Percentiles rank a stretch among this genome's conserved stretches.
phyloP scores from a whole-genome alignment of 2,113 vertebrate genomes.

The Epinephelus fuscoguttatus region DNA sequence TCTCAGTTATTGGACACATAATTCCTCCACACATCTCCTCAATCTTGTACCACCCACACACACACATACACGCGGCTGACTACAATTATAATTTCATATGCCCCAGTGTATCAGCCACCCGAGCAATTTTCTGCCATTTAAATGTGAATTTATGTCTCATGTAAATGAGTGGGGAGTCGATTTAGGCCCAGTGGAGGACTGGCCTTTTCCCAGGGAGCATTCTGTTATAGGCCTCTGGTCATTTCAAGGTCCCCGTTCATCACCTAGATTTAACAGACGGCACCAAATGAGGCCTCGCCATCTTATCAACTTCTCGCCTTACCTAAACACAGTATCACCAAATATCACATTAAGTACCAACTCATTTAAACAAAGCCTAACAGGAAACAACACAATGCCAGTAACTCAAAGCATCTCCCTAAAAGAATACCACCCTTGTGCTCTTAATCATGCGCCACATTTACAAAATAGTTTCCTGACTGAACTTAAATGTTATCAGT shows the following conservation, averaged over 20 bases:
- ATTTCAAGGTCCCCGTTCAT: constrained; percentile 62
- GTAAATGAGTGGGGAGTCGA: constrained; percentile 85
- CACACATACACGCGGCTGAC: constrained; percentile 55
- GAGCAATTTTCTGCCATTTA: constrained; percentile 81
- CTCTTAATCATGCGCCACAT: not conserved
- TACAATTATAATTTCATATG: constrained; percentile 81
- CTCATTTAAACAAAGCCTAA: not conserved
- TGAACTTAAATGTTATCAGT: not conserved
- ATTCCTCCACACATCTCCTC: constrained; percentile 70
- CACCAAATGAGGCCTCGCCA: constrained; percentile 17
- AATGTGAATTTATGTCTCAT: constrained; percentile 84
- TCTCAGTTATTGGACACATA: constrained; percentile 72
- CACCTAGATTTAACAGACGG: constrained; percentile 50
- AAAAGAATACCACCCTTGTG: not conserved
- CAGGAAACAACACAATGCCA: not conserved
- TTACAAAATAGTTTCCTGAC: not conserved
- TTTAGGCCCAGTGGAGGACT: constrained; percentile 83
- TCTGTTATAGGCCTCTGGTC: constrained; percentile 68
- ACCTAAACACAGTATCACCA: constrained; percentile 5
- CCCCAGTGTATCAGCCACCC: constrained; percentile 74
- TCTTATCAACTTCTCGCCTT: constrained; percentile 15
- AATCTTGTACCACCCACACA: constrained; percentile 49
- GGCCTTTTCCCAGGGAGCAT: constrained; percentile 86
- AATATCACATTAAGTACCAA: not conserved
- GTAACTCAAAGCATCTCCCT: not conserved